phyloP scores from a whole-genome alignment of 1,140 invertebrate species.

The Coenobita brevimanus region DNA sequence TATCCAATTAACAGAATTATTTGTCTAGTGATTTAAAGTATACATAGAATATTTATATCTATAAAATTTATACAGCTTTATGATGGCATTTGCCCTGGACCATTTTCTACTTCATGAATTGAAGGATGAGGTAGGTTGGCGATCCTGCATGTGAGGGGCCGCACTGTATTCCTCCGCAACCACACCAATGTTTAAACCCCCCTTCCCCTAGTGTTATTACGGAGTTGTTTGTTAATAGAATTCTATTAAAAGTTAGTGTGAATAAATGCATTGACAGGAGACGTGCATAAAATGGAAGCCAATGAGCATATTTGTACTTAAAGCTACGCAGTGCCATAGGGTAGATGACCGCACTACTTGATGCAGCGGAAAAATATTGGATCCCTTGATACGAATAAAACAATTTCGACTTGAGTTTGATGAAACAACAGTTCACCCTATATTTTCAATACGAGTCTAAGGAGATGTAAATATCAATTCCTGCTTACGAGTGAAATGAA shows the following conservation, averaged over 20 bases:
- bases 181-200: constrained; percentile 49
- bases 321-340: constrained; percentile 8
- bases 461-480: too few relatives aligned
- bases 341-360: constrained; percentile 66
- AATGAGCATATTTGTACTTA: not conserved
- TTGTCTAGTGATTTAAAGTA: not conserved
- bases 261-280: not conserved
- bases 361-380: constrained; percentile 40
- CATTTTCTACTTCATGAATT: constrained; percentile 7
- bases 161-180: constrained; percentile 44
- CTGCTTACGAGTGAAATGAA: too few relatives aligned
- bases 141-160: constrained; percentile 5
- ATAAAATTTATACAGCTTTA: not conserved
- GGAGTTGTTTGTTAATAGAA: not conserved
- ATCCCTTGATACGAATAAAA: too few relatives aligned
- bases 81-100: not conserved
- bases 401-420: too few relatives aligned
- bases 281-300: not conserved
- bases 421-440: too few relatives aligned
- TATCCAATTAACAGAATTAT: not conserved
- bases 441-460: too few relatives aligned
- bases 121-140: constrained; percentile 20
- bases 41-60: not conserved
- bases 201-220: constrained; percentile 13
- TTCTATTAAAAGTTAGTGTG: not conserved